Base-by-base conservation (phyloP, 2,888 invertebrate species). In the Mellilla xanthometata region DNA sequence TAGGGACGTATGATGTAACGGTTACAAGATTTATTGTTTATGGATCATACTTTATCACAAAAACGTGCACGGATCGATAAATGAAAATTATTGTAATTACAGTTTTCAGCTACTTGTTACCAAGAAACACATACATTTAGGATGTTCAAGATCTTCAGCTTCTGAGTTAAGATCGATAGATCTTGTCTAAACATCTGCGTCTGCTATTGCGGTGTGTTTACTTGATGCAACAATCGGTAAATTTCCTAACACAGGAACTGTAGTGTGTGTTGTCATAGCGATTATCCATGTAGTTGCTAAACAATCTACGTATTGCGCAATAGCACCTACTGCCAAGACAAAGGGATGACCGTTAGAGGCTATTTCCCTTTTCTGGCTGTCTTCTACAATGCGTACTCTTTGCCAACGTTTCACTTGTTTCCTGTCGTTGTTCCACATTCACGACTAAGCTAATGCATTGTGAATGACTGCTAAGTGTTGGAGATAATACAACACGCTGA, bases 271-370 rank as follows among this genome's bases (percentile, higher is more conserved):
- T 43, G 40, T 41, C 39, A 46, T 35, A 38, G 38, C 41, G 38
- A 33, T 33, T 48, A 42, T 48, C 41, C 47, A 29, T 33, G 29
- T 42, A 35, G 13, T 68, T 67, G 62, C 58, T 60, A 65, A 74
- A 76, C 72, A 76, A 76, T 76, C 59, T 64, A 61, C 56, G 49
- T 56, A 54, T 73, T 73, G 62, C 69, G 65, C 68, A 77, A 76
- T 66, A 49, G 61, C 59, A 67, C 67, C 64, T 71, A 68, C 64
- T 41, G 33, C 49, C 30, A 56, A 78, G 69, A 81, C 80, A 81
- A 80, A 81, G 72, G 72, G 74, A 68, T 69, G 65, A 69, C 75
- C 67, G 74, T 71, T 74, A 72, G 58, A 65, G 63, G 56, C 49
- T 68, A 75, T 80, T 69, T 52, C 63, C 55, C 49, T 65, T 76